Conservation (phyloP, 2,888 invertebrate species). For the Apodemia duryi region DNA sequence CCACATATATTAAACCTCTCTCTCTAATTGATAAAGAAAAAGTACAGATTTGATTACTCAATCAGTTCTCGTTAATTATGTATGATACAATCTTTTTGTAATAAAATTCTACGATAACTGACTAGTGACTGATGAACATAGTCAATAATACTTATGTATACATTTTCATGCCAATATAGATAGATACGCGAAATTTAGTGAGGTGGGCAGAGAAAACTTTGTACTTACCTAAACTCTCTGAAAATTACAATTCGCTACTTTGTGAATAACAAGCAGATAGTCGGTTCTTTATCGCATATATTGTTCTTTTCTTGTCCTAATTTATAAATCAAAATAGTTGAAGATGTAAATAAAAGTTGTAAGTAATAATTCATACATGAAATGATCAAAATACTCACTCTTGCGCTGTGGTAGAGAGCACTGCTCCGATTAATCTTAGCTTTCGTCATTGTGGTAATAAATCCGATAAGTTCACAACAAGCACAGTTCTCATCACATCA, state of each 20-base stretch:
- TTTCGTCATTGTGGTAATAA: slow-evolving; percentile 73
- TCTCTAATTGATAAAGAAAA: slow-evolving; percentile 19
- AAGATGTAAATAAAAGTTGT: neutral
- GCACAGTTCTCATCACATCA: slow-evolving; percentile 62
- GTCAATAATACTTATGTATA: neutral
- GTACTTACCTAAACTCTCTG: neutral
- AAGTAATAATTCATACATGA: neutral
- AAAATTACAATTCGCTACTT: neutral
- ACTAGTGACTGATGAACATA: neutral
- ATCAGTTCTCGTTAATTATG: neutral
- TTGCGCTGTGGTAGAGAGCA: slow-evolving; percentile 87
- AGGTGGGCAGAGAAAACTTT: neutral
- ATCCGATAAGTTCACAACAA: slow-evolving; percentile 50
- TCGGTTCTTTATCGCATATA: neutral
- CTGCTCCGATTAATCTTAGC: slow-evolving; percentile 77
- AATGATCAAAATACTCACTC: slow-evolving; percentile 72
- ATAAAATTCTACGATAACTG: slow-evolving; percentile 25
- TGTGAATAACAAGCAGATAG: neutral
- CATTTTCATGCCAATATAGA: neutral
- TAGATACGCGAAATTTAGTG: neutral
- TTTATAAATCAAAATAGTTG: neutral
- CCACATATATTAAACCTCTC: slow-evolving; percentile 23
- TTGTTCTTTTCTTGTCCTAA: neutral
- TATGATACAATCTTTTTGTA: slow-evolving; percentile 33
- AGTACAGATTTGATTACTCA: slow-evolving; percentile 13